Conservation (phyloP, 2,797 vertebrate genomes). For the Limosa lapponica region DNA sequence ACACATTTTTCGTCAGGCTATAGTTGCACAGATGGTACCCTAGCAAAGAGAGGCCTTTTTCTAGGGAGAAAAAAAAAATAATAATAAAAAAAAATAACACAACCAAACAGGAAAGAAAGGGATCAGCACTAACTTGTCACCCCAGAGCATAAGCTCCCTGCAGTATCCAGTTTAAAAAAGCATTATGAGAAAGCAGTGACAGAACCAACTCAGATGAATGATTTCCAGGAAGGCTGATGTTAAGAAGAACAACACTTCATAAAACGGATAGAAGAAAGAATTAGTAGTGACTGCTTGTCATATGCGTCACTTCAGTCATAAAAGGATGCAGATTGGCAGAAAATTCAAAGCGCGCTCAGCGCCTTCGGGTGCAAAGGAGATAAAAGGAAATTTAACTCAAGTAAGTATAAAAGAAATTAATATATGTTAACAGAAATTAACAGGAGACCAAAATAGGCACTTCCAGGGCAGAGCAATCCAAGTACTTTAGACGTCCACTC, state of each 20-base stretch:
- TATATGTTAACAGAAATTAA: not conserved
- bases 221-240: not conserved
- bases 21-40: slow-evolving; percentile 85
- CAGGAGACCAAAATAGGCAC: not conserved
- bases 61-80: slow-evolving; percentile 1
- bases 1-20: slow-evolving; percentile 73
- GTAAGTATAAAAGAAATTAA: not conserved
- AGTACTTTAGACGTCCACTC: not conserved
- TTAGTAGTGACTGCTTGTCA: not conserved
- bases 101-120: not conserved
- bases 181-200: not conserved
- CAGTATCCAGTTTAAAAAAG: not conserved
- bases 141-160: not conserved
- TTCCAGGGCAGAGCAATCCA: not conserved
- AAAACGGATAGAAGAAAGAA: not conserved
- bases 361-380: not conserved
- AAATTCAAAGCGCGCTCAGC: not conserved
- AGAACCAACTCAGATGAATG: not conserved
- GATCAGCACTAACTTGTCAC: not conserved
- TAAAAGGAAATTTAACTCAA: not conserved
- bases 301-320: not conserved
- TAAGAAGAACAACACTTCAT: not conserved
- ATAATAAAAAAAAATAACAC: not conserved
- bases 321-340: not conserved
- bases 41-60: slow-evolving; percentile 79